Conservation (phyloP, 2,888 invertebrate genomes). For the Halictus quadricinctus region DNA sequence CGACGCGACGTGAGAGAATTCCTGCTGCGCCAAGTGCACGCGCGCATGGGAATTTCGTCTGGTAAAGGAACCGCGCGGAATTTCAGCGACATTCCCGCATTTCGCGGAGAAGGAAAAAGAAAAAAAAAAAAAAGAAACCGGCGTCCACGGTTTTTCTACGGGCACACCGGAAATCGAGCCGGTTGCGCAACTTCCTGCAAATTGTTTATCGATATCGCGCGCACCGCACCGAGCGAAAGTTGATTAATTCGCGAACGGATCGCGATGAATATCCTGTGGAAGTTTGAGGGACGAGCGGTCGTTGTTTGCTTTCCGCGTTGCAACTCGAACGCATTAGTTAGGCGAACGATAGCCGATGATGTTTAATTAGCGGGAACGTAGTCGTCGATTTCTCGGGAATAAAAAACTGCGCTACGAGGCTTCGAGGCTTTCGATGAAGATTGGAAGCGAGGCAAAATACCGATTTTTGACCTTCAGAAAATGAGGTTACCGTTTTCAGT, state of each 20-base stretch:
- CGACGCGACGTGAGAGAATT: conserved; percentile 74
- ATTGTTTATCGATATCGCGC: conserved; percentile 6
- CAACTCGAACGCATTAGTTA: neutral
- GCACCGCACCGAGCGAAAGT: conserved; percentile 28
- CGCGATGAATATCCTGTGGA: conserved; percentile 5
- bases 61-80: conserved; percentile 48
- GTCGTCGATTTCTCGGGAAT: too few relatives aligned
- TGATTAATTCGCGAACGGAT: conserved; percentile 16
- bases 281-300: neutral
- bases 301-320: neutral
- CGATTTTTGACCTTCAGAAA: too few relatives aligned
- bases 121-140: neutral
- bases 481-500: too few relatives aligned
- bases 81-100: conserved; percentile 12
- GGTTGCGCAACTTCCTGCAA: conserved; percentile 21
- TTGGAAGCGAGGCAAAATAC: too few relatives aligned
- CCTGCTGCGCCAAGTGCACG: conserved; percentile 56
- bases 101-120: neutral
- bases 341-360: neutral
- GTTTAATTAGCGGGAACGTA: too few relatives aligned
- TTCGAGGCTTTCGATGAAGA: too few relatives aligned
- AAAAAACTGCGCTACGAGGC: too few relatives aligned
- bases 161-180: conserved; percentile 20
- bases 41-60: conserved; percentile 58
- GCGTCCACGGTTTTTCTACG: neutral